A percentile compares a stretch with the other conserved stretches of the same genome.
phyloP scores from a whole-genome alignment of 2,888 invertebrate genomes.

The Erpobdella octoculata region DNA sequence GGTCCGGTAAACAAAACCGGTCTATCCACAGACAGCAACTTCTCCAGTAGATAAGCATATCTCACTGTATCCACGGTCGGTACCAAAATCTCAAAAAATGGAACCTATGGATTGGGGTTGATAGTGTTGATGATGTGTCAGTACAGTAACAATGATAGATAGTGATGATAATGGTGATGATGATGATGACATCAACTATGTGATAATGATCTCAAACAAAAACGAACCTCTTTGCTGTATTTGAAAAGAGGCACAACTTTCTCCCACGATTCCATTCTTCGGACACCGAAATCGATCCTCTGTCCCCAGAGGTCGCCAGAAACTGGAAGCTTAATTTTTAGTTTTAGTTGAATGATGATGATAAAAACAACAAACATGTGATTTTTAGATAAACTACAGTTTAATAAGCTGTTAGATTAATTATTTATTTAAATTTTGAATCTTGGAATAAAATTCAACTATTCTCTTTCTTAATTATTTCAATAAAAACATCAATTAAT shows the following conservation, averaged over 20 bases:
- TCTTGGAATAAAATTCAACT: neutral
- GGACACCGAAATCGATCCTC: conserved; percentile 65
- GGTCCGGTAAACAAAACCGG: conserved; percentile 83
- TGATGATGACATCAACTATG: too few species aligned
- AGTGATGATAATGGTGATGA: too few species aligned
- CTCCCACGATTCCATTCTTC: conserved; percentile 70
- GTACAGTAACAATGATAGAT: too few species aligned
- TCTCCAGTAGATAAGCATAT: conserved; percentile 72
- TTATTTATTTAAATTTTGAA: too few species aligned
- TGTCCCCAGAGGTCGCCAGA: conserved; percentile 68
- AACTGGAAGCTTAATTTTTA: conserved; percentile 70
- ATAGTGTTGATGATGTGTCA: too few species aligned
- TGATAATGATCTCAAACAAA: too few species aligned
- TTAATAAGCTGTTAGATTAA: too few species aligned
- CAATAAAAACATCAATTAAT: neutral
- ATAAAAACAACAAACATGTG: too few species aligned
- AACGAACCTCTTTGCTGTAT: conserved; percentile 59
- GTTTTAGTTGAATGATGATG: too few species aligned
- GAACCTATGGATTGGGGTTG: conserved; percentile 56
- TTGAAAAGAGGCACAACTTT: conserved; percentile 67
- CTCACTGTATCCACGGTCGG: conserved; percentile 84
- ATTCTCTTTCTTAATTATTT: neutral
- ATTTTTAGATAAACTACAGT: too few species aligned
- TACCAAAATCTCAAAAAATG: conserved; percentile 81
- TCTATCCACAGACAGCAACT: conserved; percentile 64